Evolutionary conservation across 2,113 vertebrate genomes (phyloP).

Genomic region (Lamprotornis superbus): DNA sequence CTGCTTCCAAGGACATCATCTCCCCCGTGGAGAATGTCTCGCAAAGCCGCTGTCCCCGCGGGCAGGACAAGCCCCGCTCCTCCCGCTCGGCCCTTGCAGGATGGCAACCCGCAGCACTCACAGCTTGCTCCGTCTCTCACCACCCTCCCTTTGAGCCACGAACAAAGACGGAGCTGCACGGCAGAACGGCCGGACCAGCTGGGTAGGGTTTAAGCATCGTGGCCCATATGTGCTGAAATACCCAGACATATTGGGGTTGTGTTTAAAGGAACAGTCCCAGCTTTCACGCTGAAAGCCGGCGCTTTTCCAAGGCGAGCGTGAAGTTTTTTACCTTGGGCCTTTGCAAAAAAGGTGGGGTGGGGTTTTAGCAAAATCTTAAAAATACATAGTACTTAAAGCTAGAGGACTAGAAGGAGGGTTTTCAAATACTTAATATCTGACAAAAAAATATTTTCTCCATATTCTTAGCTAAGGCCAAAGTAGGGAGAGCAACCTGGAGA

Average conservation of each 20-base stretch:
- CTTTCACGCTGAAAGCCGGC: not conserved
- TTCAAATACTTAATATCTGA: not conserved
- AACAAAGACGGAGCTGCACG: conserved; percentile 52
- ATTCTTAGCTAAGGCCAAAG: not conserved
- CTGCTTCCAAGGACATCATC: not conserved
- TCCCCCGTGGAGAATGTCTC: not conserved
- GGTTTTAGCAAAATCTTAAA: not conserved
- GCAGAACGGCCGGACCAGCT: conserved; percentile 61
- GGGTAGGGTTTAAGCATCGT: conserved; percentile 21
- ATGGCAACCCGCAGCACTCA: conserved; percentile 36
- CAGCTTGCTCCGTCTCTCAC: conserved; percentile 66
- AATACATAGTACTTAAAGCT: not conserved
- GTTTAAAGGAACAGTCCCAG: conserved; percentile 36
- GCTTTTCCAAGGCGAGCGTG: not conserved
- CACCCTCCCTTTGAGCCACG: conserved; percentile 42
- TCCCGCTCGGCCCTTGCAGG: not conserved
- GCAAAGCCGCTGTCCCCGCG: not conserved
- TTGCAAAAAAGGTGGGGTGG: not conserved
- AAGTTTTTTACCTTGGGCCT: conserved; percentile 2
- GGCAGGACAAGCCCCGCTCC: not conserved
- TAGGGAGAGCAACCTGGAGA: not conserved
- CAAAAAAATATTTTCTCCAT: not conserved
- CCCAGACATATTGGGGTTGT: conserved; percentile 65
- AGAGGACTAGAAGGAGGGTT: not conserved
- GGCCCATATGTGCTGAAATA: conserved; percentile 70